phyloP scores from a whole-genome alignment of 1,140 invertebrate genomes.

The Mamestra configurata region DNA sequence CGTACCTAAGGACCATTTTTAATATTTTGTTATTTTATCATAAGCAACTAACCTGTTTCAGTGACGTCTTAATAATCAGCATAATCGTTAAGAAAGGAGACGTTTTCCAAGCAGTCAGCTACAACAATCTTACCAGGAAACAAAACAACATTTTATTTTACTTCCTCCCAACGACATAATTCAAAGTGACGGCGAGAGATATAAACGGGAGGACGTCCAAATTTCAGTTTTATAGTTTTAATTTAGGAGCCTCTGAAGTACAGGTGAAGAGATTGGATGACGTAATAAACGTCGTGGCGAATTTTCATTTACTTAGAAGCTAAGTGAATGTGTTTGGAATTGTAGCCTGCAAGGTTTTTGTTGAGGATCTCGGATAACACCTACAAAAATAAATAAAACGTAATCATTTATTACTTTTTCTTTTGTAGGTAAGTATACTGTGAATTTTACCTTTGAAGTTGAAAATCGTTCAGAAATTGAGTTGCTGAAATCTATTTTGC shows the following conservation, averaged over 20 bases:
- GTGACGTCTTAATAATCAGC: neutral
- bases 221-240: constrained; percentile 42
- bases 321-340: constrained; percentile 16
- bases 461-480: too few species aligned
- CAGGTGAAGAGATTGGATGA: constrained; percentile 39
- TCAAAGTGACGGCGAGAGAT: constrained; percentile 26
- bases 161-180: constrained; percentile 28
- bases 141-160: constrained; percentile 23
- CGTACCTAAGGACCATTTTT: too few species aligned
- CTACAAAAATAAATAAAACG: too few species aligned
- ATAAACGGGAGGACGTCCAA: constrained; percentile 32
- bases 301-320: constrained; percentile 34
- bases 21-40: too few species aligned
- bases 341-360: neutral
- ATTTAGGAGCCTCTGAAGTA: constrained; percentile 30
- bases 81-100: neutral
- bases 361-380: neutral
- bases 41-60: too few species aligned
- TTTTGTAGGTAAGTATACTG: too few species aligned
- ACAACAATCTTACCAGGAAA: neutral
- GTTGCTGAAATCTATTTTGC: too few species aligned
- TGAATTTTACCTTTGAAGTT: too few species aligned
- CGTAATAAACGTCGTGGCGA: constrained; percentile 28
- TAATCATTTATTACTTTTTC: too few species aligned
- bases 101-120: neutral